Percentiles rank a stretch among this genome's conserved stretches.
Conservation (phyloP, 2,113 vertebrate species). For the Pachycephala philippinensis region DNA sequence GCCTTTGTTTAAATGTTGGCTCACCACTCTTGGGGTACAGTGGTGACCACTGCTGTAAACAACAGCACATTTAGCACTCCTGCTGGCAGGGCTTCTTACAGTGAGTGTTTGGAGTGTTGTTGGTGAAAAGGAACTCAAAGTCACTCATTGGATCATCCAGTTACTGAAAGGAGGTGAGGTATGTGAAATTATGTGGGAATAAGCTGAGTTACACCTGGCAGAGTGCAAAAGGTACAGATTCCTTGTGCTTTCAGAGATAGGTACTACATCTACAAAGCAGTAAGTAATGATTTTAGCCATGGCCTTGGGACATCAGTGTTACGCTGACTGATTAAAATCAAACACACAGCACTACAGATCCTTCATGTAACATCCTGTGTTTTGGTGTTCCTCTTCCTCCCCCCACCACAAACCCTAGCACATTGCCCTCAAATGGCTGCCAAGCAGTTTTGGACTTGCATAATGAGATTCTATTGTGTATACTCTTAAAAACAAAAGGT, state of each 20-base stretch:
- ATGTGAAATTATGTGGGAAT: background rate
- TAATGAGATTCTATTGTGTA: background rate
- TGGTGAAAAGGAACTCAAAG: background rate
- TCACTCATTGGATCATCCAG: fast-evolving
- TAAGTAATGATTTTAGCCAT: background rate
- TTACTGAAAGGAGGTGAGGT: background rate
- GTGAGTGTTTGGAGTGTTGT: background rate
- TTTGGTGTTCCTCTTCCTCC: background rate
- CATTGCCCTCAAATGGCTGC: background rate
- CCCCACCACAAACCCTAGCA: background rate
- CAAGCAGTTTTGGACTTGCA: background rate
- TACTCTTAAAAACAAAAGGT: background rate
- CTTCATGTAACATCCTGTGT: background rate
- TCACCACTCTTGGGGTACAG: background rate
- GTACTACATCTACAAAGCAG: background rate
- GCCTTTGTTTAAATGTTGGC: background rate
- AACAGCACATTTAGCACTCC: background rate
- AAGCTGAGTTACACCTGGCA: background rate
- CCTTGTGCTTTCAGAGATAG: background rate
- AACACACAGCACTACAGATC: background rate
- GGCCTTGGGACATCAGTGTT: background rate
- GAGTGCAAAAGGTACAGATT: background rate
- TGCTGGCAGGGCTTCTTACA: background rate
- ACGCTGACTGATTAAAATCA: background rate
- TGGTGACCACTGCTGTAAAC: background rate